Conservation (phyloP, 2,113 vertebrate species). For the Elephas maximus region DNA sequence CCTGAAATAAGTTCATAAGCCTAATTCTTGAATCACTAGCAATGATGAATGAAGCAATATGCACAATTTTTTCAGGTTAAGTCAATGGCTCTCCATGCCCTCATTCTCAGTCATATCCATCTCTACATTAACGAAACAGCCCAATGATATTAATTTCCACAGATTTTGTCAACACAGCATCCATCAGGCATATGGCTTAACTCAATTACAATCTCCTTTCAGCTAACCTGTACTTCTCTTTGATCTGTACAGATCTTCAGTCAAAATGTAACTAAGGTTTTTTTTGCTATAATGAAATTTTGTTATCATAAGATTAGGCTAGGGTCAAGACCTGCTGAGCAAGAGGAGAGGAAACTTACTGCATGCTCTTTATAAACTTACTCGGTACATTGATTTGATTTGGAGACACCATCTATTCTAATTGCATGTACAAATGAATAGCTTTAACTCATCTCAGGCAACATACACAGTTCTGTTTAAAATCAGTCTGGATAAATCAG, state of each 20-base stretch:
- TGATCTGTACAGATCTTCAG: background rate
- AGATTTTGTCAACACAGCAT: background rate
- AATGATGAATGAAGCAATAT: background rate
- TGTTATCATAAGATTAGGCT: conserved; percentile 1
- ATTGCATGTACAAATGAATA: background rate
- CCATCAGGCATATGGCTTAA: background rate
- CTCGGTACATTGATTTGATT: background rate
- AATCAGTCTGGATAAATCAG: background rate
- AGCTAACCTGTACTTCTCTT: background rate
- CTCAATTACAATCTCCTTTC: background rate
- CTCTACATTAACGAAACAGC: background rate
- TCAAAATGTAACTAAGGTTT: background rate
- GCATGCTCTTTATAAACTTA: background rate
- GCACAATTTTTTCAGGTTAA: background rate
- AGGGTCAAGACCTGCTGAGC: background rate
- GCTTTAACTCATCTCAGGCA: background rate
- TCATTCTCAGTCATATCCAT: background rate
- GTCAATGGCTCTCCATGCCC: background rate
- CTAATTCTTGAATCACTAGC: background rate
- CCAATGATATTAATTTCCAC: background rate
- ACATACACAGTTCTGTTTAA: background rate
- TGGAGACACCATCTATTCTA: background rate
- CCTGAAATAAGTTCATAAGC: background rate
- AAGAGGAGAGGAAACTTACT: background rate
- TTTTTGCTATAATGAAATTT: conserved; percentile 7